phyloP scores from a whole-genome alignment of 2,797 vertebrate species.

The Neomorphus geoffroyi region DNA sequence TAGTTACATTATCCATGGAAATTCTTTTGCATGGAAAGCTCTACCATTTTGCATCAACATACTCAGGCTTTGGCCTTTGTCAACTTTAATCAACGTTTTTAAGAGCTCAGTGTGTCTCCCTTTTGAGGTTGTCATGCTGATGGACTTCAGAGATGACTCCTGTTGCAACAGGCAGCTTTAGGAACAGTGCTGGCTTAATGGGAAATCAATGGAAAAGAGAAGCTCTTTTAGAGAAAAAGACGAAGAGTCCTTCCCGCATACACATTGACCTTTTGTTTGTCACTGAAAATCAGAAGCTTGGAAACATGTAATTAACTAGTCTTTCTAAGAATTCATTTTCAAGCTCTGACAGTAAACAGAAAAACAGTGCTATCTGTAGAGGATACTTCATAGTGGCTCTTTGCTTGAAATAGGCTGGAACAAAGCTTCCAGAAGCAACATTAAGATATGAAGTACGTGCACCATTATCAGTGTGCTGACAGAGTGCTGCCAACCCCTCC shows the following conservation, averaged over 20 bases:
- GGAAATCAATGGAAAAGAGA: background rate
- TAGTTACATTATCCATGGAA: slow-evolving; percentile 8
- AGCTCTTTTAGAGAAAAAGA: background rate
- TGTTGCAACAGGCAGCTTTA: background rate
- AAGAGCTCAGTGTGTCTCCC: background rate
- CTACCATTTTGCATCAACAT: slow-evolving; percentile 16
- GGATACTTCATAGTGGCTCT: background rate
- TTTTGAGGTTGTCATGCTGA: background rate
- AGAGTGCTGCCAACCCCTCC: background rate
- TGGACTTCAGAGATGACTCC: background rate
- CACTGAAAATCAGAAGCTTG: background rate
- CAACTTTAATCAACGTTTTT: slow-evolving; percentile 44
- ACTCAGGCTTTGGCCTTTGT: background rate
- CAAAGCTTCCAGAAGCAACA: slow-evolving; percentile 14
- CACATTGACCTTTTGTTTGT: background rate
- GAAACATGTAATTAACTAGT: background rate
- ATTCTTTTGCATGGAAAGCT: slow-evolving; percentile 20
- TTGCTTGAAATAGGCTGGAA: background rate
- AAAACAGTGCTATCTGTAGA: background rate
- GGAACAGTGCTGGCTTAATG: background rate
- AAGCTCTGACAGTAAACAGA: background rate
- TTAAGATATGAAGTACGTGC: background rate
- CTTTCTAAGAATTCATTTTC: background rate
- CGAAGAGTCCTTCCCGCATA: background rate
- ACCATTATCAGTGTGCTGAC: background rate